phyloP scores from a whole-genome alignment of 2,113 vertebrate species.

The Petromus typicus region DNA sequence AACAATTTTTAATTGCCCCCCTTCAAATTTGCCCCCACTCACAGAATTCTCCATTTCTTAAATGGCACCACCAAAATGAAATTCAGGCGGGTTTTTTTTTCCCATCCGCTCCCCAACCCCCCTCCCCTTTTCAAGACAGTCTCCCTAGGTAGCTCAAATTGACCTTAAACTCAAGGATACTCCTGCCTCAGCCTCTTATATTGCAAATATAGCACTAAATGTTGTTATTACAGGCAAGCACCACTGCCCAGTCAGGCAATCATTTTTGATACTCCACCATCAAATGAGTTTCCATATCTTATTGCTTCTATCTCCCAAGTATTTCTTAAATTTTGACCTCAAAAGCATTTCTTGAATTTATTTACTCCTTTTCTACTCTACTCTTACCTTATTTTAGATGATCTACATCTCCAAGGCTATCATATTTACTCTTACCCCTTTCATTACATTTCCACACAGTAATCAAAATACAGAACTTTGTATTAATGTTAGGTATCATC shows the following conservation, averaged over 20 bases:
- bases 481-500: neutral
- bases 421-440: neutral
- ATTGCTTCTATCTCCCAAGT: neutral
- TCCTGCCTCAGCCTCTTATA: neutral
- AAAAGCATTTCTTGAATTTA: neutral
- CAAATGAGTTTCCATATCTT: constrained; percentile 2
- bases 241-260: neutral
- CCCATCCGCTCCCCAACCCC: too few relatives aligned
- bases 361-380: neutral
- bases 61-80: constrained; percentile 44
- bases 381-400: constrained; percentile 3
- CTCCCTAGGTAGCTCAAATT: neutral
- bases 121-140: neutral
- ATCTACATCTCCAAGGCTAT: neutral
- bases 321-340: neutral
- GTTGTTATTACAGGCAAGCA: neutral
- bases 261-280: neutral
- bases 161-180: neutral
- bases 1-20: constrained; percentile 27
- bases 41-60: constrained; percentile 7
- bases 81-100: neutral
- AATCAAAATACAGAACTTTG: constrained; percentile 16
- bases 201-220: too few relatives aligned
- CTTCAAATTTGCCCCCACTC: neutral
- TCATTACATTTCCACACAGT: neutral